These are phyloP conservation scores for Tympanoctomys barrerae DNA, from an alignment of 2,797 vertebrate species.

Conservation along the genomic window DNA sequence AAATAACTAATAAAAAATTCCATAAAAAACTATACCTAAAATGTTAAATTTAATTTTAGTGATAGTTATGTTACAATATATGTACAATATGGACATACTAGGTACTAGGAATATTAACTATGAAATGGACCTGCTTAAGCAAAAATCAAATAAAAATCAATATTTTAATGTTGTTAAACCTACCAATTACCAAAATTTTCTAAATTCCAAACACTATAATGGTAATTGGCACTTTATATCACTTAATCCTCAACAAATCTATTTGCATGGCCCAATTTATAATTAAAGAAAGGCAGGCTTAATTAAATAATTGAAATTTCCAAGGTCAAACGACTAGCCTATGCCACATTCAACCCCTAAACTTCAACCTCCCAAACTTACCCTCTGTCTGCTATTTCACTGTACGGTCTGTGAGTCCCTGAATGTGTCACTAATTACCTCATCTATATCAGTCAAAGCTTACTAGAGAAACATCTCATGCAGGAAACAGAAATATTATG, in stretches of 20 bases:
- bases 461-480: neutral
- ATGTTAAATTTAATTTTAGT: slow-evolving; percentile 3
- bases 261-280: neutral
- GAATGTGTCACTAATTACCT: slow-evolving; percentile 4
- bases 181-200: slow-evolving; percentile 10
- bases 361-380: neutral
- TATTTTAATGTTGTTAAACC: slow-evolving; percentile 6
- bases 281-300: neutral
- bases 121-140: neutral
- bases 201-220: neutral
- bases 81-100: neutral
- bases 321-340: neutral
- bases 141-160: slow-evolving; percentile 54
- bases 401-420: neutral
- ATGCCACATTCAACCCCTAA: neutral
- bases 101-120: neutral
- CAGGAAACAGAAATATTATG: neutral
- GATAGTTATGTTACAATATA: neutral
- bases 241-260: neutral
- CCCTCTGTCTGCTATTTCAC: neutral
- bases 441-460: neutral
- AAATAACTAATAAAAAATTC: slow-evolving; percentile 18
- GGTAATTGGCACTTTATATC: neutral
- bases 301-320: neutral
- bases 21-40: neutral